These are phyloP conservation scores for Pangasianodon hypophthalmus DNA, from an alignment of 2,113 vertebrate species.

Conservation along the genomic window DNA sequence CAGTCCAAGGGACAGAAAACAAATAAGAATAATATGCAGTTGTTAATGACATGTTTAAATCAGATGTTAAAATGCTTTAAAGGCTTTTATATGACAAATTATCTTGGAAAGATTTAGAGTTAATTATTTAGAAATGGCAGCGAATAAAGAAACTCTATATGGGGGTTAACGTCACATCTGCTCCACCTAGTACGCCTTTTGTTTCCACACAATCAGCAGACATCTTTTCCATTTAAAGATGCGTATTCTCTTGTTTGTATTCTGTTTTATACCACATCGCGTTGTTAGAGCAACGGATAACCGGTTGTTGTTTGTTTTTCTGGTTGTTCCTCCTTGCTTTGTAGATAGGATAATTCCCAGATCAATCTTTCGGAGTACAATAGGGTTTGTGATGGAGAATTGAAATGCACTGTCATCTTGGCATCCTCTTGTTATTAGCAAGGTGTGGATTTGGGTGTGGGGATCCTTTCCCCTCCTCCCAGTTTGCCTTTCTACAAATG, in stretches of 20 bases:
- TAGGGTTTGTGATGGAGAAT: not conserved
- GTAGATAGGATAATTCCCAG: slow-evolving; percentile 3
- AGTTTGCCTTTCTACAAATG: slow-evolving; percentile 17
- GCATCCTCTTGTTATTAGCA: slow-evolving; percentile 1
- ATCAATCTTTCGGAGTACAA: not conserved
- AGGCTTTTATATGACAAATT: not conserved
- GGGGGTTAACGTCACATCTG: slow-evolving; percentile 7
- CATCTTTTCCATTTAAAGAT: slow-evolving; percentile 27
- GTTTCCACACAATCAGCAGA: slow-evolving; percentile 4
- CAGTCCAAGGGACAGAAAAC: not conserved
- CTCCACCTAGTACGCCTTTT: slow-evolving; percentile 30
- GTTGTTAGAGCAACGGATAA: slow-evolving; percentile 15
- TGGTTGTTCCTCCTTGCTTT: slow-evolving; percentile 17
- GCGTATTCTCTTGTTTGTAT: not conserved
- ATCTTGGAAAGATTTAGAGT: not conserved
- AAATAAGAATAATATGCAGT: not conserved
- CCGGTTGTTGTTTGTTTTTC: slow-evolving; percentile 22
- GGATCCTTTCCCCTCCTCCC: slow-evolving; percentile 17
- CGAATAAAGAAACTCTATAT: not conserved
- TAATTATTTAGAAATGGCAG: not conserved
- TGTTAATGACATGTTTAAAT: slow-evolving; percentile 1
- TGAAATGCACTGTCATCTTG: slow-evolving; percentile 27
- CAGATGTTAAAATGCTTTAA: not conserved
- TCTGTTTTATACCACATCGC: not conserved
- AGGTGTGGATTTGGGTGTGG: slow-evolving; percentile 36